These are phyloP conservation scores for Oxyruncus cristatus DNA, from an alignment of 2,113 vertebrate genomes.

Conservation along the genomic window DNA sequence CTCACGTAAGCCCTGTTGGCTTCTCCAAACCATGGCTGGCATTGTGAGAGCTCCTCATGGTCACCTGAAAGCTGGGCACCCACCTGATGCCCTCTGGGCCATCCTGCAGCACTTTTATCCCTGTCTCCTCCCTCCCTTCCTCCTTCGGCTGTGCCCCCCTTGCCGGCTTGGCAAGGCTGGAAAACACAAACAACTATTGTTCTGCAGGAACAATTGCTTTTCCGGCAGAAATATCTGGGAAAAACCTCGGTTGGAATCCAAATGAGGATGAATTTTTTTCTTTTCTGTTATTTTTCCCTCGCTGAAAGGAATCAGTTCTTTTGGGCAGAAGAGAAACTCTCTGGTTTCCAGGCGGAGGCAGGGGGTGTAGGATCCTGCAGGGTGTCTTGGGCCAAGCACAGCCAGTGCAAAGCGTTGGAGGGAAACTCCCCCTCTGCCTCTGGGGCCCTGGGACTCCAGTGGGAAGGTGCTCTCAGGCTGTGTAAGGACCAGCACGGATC, in stretches of 20 bases:
- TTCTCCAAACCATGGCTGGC: not conserved
- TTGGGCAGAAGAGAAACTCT: not conserved
- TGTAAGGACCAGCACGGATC: not conserved
- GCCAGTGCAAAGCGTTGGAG: fast-evolving
- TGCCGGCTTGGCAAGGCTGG: too few species aligned
- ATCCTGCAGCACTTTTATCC: not conserved
- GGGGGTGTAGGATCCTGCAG: not conserved
- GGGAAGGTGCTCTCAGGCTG: not conserved
- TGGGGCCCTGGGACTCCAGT: fast-evolving
- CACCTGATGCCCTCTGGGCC: not conserved
- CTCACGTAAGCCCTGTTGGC: not conserved
- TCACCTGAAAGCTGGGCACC: not conserved
- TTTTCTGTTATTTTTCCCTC: not conserved
- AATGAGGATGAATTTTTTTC: not conserved
- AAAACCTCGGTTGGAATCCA: not conserved
- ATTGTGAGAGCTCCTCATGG: not conserved
- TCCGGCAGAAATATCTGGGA: not conserved
- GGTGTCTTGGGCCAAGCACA: not conserved
- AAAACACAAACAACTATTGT: not conserved
- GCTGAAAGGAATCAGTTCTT: not conserved
- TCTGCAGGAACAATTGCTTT: not conserved
- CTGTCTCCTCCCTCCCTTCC: not conserved
- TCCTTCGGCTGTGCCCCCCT: not conserved
- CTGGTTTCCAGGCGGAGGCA: not conserved
- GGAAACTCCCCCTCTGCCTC: not conserved